Evolutionary conservation across 2,888 invertebrate genomes (phyloP).

Genomic region (Tribolium freemani): DNA sequence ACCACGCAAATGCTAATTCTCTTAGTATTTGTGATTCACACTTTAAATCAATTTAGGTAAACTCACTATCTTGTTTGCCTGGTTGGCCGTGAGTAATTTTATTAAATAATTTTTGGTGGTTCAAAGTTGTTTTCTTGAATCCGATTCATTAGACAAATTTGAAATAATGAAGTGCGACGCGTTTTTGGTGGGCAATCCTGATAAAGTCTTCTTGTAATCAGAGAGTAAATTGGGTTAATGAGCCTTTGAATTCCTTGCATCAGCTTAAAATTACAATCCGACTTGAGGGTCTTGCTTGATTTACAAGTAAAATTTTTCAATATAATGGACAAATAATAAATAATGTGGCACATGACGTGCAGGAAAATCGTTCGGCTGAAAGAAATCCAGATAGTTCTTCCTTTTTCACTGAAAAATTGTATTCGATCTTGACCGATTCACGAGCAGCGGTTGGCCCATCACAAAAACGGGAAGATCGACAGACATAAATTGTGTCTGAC

Average conservation of each 20-base stretch:
- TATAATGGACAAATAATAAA: background rate
- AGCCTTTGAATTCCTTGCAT: slow-evolving; percentile 27
- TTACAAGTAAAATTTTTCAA: slow-evolving; percentile 20
- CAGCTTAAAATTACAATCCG: slow-evolving; percentile 10
- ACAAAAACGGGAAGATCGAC: slow-evolving; percentile 9
- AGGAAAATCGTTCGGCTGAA: background rate
- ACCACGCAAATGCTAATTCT: background rate
- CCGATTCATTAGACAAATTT: slow-evolving; percentile 17
- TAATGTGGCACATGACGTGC: background rate
- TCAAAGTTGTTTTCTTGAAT: slow-evolving; percentile 18
- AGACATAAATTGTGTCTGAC: slow-evolving; percentile 26
- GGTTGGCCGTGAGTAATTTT: background rate
- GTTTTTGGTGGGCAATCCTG: slow-evolving; percentile 13
- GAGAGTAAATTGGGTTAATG: slow-evolving; percentile 25
- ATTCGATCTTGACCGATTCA: slow-evolving; percentile 8
- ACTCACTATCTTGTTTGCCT: background rate
- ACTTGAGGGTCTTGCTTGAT: background rate
- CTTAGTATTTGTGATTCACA: background rate
- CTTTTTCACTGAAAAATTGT: slow-evolving; percentile 11
- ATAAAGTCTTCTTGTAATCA: slow-evolving; percentile 16
- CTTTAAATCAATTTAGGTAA: background rate
- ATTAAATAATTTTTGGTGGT: background rate
- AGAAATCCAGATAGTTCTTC: background rate
- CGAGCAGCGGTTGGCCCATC: slow-evolving; percentile 1
- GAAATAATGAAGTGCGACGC: slow-evolving; percentile 4